Percentiles rank a stretch among this genome's conserved stretches.
phyloP scores from a whole-genome alignment of 2,888 invertebrate genomes.

The Sisyra terminalis region DNA sequence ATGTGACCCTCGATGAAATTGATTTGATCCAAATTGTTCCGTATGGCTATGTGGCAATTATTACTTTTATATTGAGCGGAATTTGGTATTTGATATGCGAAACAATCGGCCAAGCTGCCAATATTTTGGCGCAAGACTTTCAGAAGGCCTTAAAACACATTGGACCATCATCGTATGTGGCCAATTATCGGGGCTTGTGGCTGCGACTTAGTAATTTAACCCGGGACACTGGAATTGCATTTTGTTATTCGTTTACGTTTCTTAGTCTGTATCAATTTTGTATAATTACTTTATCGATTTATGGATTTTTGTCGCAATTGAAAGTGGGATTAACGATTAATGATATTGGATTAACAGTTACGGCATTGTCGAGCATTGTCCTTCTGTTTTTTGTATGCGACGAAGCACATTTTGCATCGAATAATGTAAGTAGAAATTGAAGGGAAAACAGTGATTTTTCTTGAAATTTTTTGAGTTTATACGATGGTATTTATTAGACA shows the following conservation, averaged over 20 bases:
- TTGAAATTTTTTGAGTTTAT: too few species aligned
- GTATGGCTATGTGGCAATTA: constrained; percentile 49
- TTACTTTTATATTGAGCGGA: constrained; percentile 46
- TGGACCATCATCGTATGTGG: constrained; percentile 49
- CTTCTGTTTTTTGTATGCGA: constrained; percentile 57
- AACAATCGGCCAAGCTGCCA: constrained; percentile 43
- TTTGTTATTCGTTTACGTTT: constrained; percentile 51
- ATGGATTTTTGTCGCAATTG: constrained; percentile 54
- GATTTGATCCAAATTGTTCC: constrained; percentile 37
- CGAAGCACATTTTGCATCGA: constrained; percentile 56
- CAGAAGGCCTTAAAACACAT: constrained; percentile 49
- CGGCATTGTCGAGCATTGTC: constrained; percentile 45
- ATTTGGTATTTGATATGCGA: constrained; percentile 55
- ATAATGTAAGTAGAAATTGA: constrained; percentile 44
- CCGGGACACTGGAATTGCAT: constrained; percentile 45
- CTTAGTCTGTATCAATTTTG: constrained; percentile 52
- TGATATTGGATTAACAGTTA: constrained; percentile 50
- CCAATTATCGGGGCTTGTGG: constrained; percentile 55
- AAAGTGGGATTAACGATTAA: constrained; percentile 56
- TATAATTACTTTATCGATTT: constrained; percentile 57
- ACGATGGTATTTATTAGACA: too few species aligned
- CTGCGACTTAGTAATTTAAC: constrained; percentile 50
- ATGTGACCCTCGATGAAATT: constrained; percentile 53
- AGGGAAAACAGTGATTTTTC: too few species aligned
- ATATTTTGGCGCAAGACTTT: constrained; percentile 49